Percentiles rank a stretch among this genome's conserved stretches.
Evolutionary conservation across 2,888 invertebrate genomes (phyloP).

Genomic region (Dysmachus trigonus): DNA sequence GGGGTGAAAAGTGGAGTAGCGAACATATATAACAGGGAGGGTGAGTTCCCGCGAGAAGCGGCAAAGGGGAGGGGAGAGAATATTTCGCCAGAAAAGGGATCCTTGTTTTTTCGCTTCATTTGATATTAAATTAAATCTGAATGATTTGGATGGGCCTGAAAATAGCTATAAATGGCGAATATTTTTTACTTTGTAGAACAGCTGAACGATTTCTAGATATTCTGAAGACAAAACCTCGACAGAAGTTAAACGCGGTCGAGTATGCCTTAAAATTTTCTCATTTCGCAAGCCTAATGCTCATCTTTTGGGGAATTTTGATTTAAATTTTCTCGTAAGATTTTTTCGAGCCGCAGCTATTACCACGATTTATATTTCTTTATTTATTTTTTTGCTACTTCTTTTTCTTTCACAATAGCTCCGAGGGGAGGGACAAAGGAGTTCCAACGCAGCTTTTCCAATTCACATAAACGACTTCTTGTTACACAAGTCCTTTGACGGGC

Average conservation of each 20-base stretch:
- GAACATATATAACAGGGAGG: not conserved
- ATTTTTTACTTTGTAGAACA: not conserved
- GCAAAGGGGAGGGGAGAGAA: not conserved
- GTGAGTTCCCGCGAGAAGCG: not conserved
- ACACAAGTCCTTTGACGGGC: not conserved
- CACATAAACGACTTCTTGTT: not conserved
- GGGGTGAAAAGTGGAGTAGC: not conserved
- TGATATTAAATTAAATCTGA: constrained; percentile 22
- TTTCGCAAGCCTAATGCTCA: not conserved
- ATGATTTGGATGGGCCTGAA: constrained; percentile 13
- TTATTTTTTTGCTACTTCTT: not conserved
- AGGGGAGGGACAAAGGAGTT: not conserved
- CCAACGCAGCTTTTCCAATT: not conserved
- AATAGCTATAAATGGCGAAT: not conserved
- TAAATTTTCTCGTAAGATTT: not conserved
- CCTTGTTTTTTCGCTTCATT: constrained; percentile 20
- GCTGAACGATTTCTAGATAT: not conserved
- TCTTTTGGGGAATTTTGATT: not conserved
- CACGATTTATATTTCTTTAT: not conserved
- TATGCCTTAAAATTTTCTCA: not conserved
- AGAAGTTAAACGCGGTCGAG: not conserved
- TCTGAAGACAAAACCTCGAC: not conserved
- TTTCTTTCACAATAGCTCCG: not conserved
- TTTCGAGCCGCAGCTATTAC: not conserved
- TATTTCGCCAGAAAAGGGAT: not conserved